Evolutionary conservation across 2,797 vertebrate genomes (phyloP), one percentile per base, ranked within the genome.

Genomic region (Huso huso): DNA sequence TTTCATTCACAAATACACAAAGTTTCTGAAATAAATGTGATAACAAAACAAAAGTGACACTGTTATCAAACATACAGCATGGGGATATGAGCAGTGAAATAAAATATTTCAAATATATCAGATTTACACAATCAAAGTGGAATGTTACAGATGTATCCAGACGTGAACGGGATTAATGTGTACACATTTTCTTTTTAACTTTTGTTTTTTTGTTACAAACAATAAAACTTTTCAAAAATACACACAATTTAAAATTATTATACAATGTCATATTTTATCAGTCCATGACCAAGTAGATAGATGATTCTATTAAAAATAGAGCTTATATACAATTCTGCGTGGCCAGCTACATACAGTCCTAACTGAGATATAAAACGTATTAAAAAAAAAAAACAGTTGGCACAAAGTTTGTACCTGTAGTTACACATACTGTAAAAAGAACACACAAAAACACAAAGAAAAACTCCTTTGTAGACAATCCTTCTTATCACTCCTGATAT

Each of bases 281-380:
- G 71, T 66, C 74, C 69, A 62, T 67, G 48, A 71, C 64, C 53
- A 62, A 66, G 52, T 55, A 7, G 9, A 55, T n/a, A 66, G 9
- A 18, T 76, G 62, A 67, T 70, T 84, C 77, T 87, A 82, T 83
- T 77, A 83, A 93, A 92, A 93, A 92, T 90, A 92, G 74, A 83
- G 74, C 81, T 84, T 85, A 79, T 83, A 69, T 87, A 86, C 71
- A 85, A 77, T 84, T 86, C 72, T 78, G 75, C 83, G 68, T 78
- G 49, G 69, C 66, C 48, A 23, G 59, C 66, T 71, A 63, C 68
- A 63, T 74, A 78, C 48, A 77, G n/a, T 37, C 9, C 52, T 55
- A n/a, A 55, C 9, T 5, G 52, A 18, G 15, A 6, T 62, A 62
- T 48, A 78, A 81, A 79, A 71, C 23, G 12, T 7, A 10, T 55